Evolutionary conservation across 2,113 vertebrate genomes (phyloP).

Genomic region (Pogonocichla stellata): DNA sequence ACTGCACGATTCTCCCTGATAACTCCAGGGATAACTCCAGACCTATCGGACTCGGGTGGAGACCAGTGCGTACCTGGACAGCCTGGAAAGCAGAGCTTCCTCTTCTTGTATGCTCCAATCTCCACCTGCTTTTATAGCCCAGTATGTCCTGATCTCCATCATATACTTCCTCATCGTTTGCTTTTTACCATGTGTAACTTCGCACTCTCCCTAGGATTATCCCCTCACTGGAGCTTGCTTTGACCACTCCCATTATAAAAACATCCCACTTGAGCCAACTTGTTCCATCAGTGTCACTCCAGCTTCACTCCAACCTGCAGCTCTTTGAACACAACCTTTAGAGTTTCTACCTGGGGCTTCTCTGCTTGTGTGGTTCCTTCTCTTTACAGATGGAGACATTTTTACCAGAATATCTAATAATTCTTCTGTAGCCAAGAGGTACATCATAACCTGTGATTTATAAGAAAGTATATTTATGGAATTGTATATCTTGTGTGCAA

Average conservation of each 20-base stretch:
- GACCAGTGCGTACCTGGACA: rapidly evolving
- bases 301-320: neutral
- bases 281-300: neutral
- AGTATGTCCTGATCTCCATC: neutral
- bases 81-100: neutral
- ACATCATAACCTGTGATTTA: neutral
- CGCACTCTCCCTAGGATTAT: neutral
- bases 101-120: neutral
- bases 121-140: neutral
- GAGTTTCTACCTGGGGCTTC: neutral
- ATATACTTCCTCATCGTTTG: neutral
- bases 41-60: neutral
- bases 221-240: neutral
- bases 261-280: neutral
- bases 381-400: neutral
- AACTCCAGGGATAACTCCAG: neutral
- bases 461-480: no score
- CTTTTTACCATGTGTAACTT: neutral
- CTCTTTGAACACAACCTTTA: neutral
- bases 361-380: neutral
- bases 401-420: neutral
- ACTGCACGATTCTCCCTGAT: rapidly evolving
- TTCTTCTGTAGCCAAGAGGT: neutral
- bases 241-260: conserved; percentile 14
- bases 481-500: neutral